A percentile compares a stretch with the other conserved stretches of the same genome.
phyloP scores from a whole-genome alignment of 2,888 invertebrate species.

The Torymus texanus region DNA sequence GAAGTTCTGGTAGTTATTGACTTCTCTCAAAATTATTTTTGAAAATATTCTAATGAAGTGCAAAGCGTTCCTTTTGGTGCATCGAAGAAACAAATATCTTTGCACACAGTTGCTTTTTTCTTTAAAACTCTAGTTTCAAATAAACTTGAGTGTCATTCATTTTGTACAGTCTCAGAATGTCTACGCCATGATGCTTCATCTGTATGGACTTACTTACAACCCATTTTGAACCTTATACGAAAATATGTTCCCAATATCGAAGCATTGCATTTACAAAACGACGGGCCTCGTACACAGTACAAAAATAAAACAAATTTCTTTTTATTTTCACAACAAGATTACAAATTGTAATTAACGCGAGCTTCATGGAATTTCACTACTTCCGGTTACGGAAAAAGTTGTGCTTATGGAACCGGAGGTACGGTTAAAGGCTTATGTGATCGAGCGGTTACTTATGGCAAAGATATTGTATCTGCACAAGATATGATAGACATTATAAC shows the following conservation, averaged over 20 bases:
- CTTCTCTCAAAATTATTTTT: not conserved
- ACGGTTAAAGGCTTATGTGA: constrained; percentile 30
- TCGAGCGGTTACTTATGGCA: constrained; percentile 10
- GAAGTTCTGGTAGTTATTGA: not conserved
- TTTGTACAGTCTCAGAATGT: constrained; percentile 30
- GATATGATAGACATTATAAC: too few species aligned
- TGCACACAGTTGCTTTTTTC: constrained; percentile 1
- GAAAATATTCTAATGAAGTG: too few species aligned
- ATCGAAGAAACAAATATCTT: too few species aligned
- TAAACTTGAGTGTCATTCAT: constrained; percentile 28
- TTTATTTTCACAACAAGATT: constrained; percentile 23
- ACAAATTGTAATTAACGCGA: constrained; percentile 4
- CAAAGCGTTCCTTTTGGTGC: too few species aligned
- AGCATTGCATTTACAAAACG: constrained; percentile 38
- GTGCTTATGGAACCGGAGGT: constrained; percentile 25
- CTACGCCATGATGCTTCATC: too few species aligned
- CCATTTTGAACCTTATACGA: constrained; percentile 15
- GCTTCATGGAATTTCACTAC: constrained; percentile 43
- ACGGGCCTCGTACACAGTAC: constrained; percentile 34
- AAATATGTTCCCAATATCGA: constrained; percentile 8
- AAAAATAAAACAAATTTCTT: constrained; percentile 33
- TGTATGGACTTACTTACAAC: too few species aligned
- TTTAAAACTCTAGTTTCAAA: constrained; percentile 11
- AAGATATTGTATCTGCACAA: too few species aligned
- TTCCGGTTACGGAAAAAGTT: constrained; percentile 40